Base-by-base conservation (phyloP, 2,797 vertebrate genomes). In the Taeniopygia guttata region DNA sequence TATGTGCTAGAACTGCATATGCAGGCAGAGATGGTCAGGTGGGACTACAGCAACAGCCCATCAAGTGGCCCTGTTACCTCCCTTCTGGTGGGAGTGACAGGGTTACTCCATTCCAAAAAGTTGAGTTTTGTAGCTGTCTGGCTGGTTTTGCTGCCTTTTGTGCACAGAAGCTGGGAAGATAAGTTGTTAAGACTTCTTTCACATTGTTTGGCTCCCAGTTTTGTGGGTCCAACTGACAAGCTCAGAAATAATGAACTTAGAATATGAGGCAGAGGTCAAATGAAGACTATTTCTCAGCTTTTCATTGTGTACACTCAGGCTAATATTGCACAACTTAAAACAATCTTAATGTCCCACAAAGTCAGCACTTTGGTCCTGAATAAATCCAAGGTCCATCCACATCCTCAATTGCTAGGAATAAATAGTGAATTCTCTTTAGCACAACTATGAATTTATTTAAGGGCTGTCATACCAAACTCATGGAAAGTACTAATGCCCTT, bases 271-370 rank as follows among this genome's bases (percentile, higher is more conserved):
- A 74, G 73, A 88, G 48, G 26, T 82, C 48, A 63, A 43, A 54
- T 83, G 68, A 77, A 94, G 20, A 86, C 14, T 70, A 45, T 27
- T 92, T 89, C 49, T 77, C 21, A 66, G 18, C 18, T 87, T 85
- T n/a, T 85, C 16, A 64, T 80, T 86, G 45, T 80, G 32, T 74
- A 16, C 3, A 3, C 21, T 74, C 8, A 52, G 49, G 59, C 29
- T 83, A 80, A 7, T 69, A 56, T 59, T 54, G 67, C 32, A 54
- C 16, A 48, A 51, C 36, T 82, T 55, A 38, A 1, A 79, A n/a
- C 82, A 51, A 12, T 82, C 78, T 82, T 89, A 91, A 48, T 21
- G 29, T 58, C 55, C 46, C 58, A 34, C 46, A 30, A 20, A 75
- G 70, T 84, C 59, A 82, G 19, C 4, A 2, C 27, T 68, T 88